Percentiles rank a stretch among this genome's conserved stretches.
Conservation (phyloP, 2,797 vertebrate species). For the Sarcoramphus papa region DNA sequence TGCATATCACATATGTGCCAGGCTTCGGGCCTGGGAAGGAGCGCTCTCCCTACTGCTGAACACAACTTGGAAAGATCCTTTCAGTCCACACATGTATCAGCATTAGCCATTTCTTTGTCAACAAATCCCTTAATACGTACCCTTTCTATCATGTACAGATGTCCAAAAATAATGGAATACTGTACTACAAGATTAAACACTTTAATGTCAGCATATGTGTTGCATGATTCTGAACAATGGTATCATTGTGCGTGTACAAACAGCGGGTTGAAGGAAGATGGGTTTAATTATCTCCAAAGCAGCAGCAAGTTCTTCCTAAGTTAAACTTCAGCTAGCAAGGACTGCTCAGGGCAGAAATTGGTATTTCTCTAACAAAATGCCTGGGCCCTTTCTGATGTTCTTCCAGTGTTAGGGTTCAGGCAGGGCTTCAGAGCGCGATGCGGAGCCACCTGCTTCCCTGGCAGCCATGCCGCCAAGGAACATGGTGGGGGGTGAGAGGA, state of each 20-base stretch:
- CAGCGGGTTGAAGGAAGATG: slow-evolving; percentile 60
- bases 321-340: slow-evolving; percentile 17
- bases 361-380: neutral
- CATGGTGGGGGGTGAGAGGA: neutral
- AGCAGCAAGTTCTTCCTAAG: slow-evolving; percentile 56
- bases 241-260: slow-evolving; percentile 68
- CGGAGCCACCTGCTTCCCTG: neutral
- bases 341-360: neutral
- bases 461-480: neutral
- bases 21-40: slow-evolving; percentile 33
- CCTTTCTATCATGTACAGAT: slow-evolving; percentile 61
- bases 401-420: neutral
- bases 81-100: slow-evolving; percentile 70
- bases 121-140: slow-evolving; percentile 69
- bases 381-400: neutral
- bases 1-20: slow-evolving; percentile 63
- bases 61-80: slow-evolving; percentile 57
- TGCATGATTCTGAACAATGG: slow-evolving; percentile 67
- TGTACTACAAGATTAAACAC: slow-evolving; percentile 70
- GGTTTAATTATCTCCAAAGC: slow-evolving; percentile 73
- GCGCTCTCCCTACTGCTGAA: slow-evolving; percentile 26
- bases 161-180: slow-evolving; percentile 63
- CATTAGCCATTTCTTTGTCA: slow-evolving; percentile 70
- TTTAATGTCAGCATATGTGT: slow-evolving; percentile 70
- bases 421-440: neutral